Evolutionary conservation across 2,797 vertebrate species (phyloP).

Genomic region (Ficedula albicollis): DNA sequence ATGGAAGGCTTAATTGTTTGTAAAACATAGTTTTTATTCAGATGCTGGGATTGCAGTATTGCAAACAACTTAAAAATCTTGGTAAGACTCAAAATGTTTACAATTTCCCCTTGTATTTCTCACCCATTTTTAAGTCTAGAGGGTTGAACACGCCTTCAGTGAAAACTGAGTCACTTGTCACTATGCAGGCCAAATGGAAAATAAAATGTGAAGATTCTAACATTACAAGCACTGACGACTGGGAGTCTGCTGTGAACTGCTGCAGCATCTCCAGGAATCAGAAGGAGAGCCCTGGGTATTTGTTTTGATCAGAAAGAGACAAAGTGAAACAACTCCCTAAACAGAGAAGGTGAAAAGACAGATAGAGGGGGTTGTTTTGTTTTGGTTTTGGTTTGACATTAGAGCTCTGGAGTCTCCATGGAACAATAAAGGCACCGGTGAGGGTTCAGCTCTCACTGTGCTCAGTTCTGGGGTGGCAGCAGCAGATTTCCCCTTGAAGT

Average conservation of each 20-base stretch:
- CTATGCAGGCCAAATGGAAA: not conserved
- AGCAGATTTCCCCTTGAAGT: not conserved
- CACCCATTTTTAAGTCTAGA: not conserved
- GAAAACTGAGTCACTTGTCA: not conserved
- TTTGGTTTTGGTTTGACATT: not conserved
- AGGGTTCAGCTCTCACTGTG: accelerated
- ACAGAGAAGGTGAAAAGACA: not conserved
- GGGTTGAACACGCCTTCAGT: not conserved
- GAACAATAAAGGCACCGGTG: not conserved
- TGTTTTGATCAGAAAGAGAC: not conserved
- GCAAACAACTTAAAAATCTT: not conserved
- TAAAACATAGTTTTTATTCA: not conserved
- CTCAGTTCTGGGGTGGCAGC: not conserved
- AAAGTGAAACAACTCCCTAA: not conserved
- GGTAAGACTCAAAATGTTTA: not conserved
- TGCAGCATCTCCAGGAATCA: not conserved
- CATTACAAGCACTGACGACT: not conserved
- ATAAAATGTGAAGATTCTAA: not conserved
- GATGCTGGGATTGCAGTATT: not conserved
- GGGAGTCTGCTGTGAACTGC: not conserved
- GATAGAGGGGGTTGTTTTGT: not conserved
- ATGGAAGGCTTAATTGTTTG: not conserved
- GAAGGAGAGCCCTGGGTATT: not conserved
- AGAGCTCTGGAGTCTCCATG: not conserved
- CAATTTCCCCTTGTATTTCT: accelerated